These are phyloP conservation scores for Hippolais icterina DNA, from an alignment of 2,113 vertebrate species.

Conservation along the genomic window DNA sequence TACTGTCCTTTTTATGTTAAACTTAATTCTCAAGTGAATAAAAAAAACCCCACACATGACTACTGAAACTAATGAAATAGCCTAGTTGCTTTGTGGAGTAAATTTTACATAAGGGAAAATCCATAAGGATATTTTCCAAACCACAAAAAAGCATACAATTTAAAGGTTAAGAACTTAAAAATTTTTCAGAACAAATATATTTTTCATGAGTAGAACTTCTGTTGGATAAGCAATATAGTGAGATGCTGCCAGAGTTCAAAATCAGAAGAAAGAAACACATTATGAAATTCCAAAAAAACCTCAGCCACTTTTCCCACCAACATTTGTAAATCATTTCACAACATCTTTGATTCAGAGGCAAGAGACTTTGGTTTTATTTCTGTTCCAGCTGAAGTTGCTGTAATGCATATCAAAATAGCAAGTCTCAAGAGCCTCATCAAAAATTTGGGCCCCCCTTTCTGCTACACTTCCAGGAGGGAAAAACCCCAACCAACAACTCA, in stretches of 20 bases:
- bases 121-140: not conserved
- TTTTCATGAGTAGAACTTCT: not conserved
- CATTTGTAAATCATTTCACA: not conserved
- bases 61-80: not conserved
- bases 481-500: fast-evolving
- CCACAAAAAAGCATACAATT: not conserved
- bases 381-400: not conserved
- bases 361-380: not conserved
- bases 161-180: not conserved
- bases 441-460: not conserved
- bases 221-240: not conserved
- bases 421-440: not conserved
- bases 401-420: not conserved
- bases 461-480: not conserved
- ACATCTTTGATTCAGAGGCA: not conserved
- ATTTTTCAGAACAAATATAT: not conserved
- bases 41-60: not conserved
- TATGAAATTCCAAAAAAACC: not conserved
- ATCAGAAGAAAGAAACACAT: not conserved
- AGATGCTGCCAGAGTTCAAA: not conserved
- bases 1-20: not conserved
- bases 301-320: not conserved
- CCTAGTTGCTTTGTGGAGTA: not conserved
- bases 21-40: not conserved
- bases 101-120: not conserved